Conservation (phyloP, 2,888 invertebrate species). For the Plagodis pulveraria region DNA sequence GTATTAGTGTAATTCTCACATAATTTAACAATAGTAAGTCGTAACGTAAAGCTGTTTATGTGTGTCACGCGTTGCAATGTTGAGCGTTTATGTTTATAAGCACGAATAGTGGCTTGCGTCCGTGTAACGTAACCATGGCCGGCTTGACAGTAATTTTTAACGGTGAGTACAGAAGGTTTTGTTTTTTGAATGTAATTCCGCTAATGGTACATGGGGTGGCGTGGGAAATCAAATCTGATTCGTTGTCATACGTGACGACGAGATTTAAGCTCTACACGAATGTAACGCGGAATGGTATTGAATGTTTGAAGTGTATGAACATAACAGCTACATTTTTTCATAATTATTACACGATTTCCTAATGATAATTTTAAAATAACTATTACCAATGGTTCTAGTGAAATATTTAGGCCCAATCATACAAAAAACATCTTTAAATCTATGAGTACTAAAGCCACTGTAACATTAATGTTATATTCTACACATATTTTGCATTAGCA, state of each 20-base stretch:
- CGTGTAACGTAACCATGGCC: slow-evolving; percentile 39
- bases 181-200: slow-evolving; percentile 32
- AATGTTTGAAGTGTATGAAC: too few species aligned
- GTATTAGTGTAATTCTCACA: slow-evolving; percentile 50
- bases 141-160: slow-evolving; percentile 46
- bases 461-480: too few species aligned
- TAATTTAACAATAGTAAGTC: slow-evolving; percentile 29
- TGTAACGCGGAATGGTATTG: background rate
- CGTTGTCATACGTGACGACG: slow-evolving; percentile 6
- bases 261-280: background rate
- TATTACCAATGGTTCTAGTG: too few species aligned
- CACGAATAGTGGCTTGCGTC: slow-evolving; percentile 26
- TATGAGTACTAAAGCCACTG: too few species aligned
- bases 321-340: too few species aligned
- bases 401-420: too few species aligned
- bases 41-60: slow-evolving; percentile 25
- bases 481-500: too few species aligned
- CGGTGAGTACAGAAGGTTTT: slow-evolving; percentile 48
- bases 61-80: slow-evolving; percentile 50
- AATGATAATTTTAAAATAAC: too few species aligned
- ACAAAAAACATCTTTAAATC: too few species aligned
- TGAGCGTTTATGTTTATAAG: slow-evolving; percentile 41
- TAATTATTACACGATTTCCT: too few species aligned
- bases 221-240: slow-evolving; percentile 19
- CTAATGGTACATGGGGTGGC: slow-evolving; percentile 26